Percentiles rank a stretch among this genome's conserved stretches.
phyloP scores from a whole-genome alignment of 1,140 invertebrate species.

The Brachionus plicatilis region DNA sequence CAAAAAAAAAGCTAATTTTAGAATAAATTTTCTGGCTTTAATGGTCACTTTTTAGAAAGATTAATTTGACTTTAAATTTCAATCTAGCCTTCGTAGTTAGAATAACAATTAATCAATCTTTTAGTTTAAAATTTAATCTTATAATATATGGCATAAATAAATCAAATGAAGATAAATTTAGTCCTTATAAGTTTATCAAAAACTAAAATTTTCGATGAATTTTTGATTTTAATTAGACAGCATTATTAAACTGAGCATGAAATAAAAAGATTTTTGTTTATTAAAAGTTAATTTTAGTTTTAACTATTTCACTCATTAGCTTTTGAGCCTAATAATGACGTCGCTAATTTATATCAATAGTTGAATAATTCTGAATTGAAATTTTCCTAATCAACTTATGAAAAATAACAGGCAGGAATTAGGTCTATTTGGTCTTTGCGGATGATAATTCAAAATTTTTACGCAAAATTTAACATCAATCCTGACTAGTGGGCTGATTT shows the following conservation, averaged over 20 bases:
- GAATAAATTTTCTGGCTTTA: no score
- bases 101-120: not conserved
- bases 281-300: not conserved
- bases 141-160: not conserved
- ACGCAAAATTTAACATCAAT: not conserved
- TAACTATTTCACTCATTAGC: not conserved
- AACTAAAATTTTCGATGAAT: not conserved
- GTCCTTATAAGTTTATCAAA: not conserved
- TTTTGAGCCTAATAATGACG: not conserved
- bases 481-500: not conserved
- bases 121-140: not conserved
- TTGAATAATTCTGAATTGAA: not conserved
- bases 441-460: not conserved
- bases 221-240: not conserved
- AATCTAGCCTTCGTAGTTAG: not conserved
- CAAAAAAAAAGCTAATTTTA: not conserved
- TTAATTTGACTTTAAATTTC: not conserved
- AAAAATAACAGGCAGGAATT: not conserved
- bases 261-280: not conserved
- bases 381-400: not conserved
- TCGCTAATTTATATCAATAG: not conserved
- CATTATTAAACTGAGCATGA: not conserved
- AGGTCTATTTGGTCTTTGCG: not conserved
- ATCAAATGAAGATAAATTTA: not conserved
- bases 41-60: no score